A percentile compares a stretch with the other conserved stretches of the same genome.
Conservation (phyloP, 2,113 vertebrate genomes). For the Vanacampus margaritifer region DNA sequence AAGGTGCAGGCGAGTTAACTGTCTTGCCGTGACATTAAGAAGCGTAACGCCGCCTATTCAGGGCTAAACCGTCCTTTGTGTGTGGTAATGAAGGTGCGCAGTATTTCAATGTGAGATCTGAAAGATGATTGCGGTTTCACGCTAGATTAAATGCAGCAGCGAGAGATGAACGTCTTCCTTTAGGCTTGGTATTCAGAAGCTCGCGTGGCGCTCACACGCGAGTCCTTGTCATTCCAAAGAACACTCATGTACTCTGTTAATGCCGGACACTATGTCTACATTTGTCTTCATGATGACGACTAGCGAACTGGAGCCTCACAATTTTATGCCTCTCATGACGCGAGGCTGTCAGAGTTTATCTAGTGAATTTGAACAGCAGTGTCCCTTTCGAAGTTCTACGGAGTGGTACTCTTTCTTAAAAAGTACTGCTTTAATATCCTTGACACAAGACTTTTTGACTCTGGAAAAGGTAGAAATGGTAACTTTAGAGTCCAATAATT, state of each 20-base stretch:
- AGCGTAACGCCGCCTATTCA: conserved; percentile 34
- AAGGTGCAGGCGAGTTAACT: conserved; percentile 15
- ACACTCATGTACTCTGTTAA: conserved; percentile 8
- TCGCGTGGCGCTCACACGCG: conserved; percentile 18
- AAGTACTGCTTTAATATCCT: not conserved
- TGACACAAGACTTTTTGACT: not conserved
- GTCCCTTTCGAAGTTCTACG: not conserved
- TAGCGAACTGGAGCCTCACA: conserved; percentile 16
- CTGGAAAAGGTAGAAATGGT: not conserved
- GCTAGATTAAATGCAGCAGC: conserved; percentile 42
- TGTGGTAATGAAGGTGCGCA: conserved; percentile 33
- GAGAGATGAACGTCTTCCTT: conserved; percentile 42
- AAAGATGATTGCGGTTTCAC: conserved; percentile 33
- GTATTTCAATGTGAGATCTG: conserved; percentile 32
- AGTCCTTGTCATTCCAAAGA: conserved; percentile 23
- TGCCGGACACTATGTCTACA: conserved; percentile 6
- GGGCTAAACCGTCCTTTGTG: conserved; percentile 39
- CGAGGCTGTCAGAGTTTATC: conserved; percentile 15
- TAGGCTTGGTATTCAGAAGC: conserved; percentile 28
- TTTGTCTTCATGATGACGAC: conserved; percentile 27
- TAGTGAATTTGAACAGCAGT: not conserved
- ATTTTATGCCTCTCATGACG: not conserved
- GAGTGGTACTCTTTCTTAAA: not conserved
- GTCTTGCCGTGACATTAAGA: conserved; percentile 25
- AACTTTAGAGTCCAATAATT: not conserved